Base-by-base conservation (phyloP, 2,888 invertebrate genomes). In the Drosophila quinaria region DNA sequence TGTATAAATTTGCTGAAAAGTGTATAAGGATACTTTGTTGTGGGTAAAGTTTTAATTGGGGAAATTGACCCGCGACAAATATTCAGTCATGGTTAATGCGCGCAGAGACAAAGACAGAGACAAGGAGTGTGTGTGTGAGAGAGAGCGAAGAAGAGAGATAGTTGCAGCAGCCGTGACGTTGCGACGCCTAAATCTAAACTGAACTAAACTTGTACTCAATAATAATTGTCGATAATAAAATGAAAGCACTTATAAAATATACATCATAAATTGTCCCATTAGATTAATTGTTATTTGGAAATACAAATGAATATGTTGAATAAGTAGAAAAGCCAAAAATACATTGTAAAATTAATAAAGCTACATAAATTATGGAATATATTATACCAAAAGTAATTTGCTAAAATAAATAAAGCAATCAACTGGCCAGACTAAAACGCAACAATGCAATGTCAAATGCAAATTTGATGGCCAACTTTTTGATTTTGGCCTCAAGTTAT, bases 121-220 rank as follows among this genome's bases (percentile, higher is more conserved):
- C 22, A 50, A 13, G 6, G 4, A 8, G 37, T 15, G 3, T 22
- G 19, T 19, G 42, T 19, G 29, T 22, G 51, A 17, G 10, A 44
- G 39, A 41, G 17, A 59, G 25, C 17, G 17, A 19, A 41, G 49
- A 31, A 47, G 63, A 58, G 13, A 51, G 9, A 44, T 42, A 44
- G 19, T 11, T 46, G 52, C 37, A 52, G 64, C 59, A 64, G 64
- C 71, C 59, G 46, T 51, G 71, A 52, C 52, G 74, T 64, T 11
- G 19, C 35, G 35, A 41, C 47, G 25, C 39, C 58, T 47, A 47
- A 33, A 56, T 56, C 55, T 56, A 49, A 72, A 59, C 55, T 60
- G 31, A 76, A 76, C 62, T 65, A 11, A 76, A 74, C 25, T 68
- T 41, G 35, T 74, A 69, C 61, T 61, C 17, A 19, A 72, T 37